Evolutionary conservation across 2,888 invertebrate genomes (phyloP).

Genomic region (Acholoe squamosa): DNA sequence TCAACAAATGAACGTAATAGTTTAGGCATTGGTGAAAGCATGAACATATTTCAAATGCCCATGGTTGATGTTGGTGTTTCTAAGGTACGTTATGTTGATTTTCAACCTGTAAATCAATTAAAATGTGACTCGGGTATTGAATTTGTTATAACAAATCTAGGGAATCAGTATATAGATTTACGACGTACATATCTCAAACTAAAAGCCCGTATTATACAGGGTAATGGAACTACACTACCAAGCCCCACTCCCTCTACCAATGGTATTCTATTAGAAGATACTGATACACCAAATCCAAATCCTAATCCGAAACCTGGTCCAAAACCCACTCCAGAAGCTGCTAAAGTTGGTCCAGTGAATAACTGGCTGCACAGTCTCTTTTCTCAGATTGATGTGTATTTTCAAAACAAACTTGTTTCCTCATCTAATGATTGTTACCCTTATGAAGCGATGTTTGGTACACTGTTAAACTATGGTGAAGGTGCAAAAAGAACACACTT

Average conservation of each 20-base stretch:
- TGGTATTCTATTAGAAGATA: too few relatives aligned
- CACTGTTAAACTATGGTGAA: background rate
- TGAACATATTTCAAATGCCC: too few relatives aligned
- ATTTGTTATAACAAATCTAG: background rate
- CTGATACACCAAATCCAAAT: too few relatives aligned
- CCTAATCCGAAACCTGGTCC: too few relatives aligned
- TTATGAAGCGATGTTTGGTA: background rate
- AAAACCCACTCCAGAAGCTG: background rate
- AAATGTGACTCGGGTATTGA: background rate
- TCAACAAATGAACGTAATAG: too few relatives aligned
- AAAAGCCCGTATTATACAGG: too few relatives aligned
- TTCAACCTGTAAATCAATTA: background rate
- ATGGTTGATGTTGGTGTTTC: too few relatives aligned
- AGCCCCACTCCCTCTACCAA: too few relatives aligned
- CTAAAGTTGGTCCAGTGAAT: slow-evolving; percentile 4
- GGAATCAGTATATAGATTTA: background rate
- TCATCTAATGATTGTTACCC: background rate
- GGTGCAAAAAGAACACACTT: background rate
- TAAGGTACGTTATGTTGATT: background rate
- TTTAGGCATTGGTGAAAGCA: too few relatives aligned
- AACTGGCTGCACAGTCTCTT: background rate
- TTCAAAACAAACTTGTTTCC: background rate
- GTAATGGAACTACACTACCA: too few relatives aligned
- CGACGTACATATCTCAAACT: too few relatives aligned
- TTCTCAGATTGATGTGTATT: background rate